Conservation (phyloP, 2,888 invertebrate species). For the Octodonta nipae region DNA sequence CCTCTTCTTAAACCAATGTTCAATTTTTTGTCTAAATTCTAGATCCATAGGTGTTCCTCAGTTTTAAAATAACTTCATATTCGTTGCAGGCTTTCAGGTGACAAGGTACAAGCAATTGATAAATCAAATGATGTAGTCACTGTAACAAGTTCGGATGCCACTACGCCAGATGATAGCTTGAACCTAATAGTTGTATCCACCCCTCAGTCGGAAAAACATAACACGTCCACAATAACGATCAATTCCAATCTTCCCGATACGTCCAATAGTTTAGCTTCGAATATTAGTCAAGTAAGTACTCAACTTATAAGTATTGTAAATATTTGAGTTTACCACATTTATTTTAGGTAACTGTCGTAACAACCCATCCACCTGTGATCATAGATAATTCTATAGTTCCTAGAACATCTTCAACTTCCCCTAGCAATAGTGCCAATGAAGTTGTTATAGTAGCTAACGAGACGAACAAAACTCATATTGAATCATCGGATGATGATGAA, state of each 20-base stretch:
- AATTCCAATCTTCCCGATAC: constrained; percentile 43
- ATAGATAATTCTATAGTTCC: constrained; percentile 45
- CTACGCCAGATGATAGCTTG: constrained; percentile 15
- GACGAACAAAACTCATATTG: constrained; percentile 54
- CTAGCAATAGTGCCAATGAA: constrained; percentile 46
- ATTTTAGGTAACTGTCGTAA: constrained; percentile 63
- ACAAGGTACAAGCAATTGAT: constrained; percentile 11
- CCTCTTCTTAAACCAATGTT: too few species aligned
- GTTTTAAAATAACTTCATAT: too few species aligned
- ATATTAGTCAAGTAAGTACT: constrained; percentile 56
- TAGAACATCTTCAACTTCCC: constrained; percentile 35
- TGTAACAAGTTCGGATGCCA: constrained; percentile 15
- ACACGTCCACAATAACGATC: constrained; percentile 41
- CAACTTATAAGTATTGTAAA: too few species aligned
- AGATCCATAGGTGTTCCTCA: too few species aligned
- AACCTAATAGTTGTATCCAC: constrained; percentile 30
- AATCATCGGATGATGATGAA: constrained; percentile 56
- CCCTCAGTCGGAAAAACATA: constrained; percentile 26
- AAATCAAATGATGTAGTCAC: constrained; percentile 20
- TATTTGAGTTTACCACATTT: constrained; percentile 1
- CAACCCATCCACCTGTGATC: constrained; percentile 69
- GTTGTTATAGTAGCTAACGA: constrained; percentile 70
- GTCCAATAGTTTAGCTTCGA: constrained; percentile 62
- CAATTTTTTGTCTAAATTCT: too few species aligned
- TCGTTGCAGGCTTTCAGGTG: background rate